phyloP scores from a whole-genome alignment of 2,113 vertebrate genomes.

The Turdus rufiventris region DNA sequence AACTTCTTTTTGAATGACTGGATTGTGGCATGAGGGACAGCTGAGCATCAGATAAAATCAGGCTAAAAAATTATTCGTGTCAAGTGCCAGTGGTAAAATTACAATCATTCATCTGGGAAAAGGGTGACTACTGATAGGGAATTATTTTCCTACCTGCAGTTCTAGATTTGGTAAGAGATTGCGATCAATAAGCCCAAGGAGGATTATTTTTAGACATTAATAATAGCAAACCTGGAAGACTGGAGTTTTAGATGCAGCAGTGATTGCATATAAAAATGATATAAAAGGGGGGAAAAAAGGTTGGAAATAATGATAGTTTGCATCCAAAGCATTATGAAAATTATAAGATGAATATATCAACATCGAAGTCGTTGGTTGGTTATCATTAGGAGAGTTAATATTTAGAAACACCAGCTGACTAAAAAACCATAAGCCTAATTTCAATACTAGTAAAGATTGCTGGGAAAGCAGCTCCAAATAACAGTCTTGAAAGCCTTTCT shows the following conservation, averaged over 20 bases:
- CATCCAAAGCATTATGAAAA: neutral
- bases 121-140: neutral
- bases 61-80: neutral
- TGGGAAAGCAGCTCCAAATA: neutral
- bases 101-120: neutral
- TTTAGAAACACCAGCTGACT: neutral
- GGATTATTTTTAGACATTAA: neutral
- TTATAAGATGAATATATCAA: neutral
- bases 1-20: neutral
- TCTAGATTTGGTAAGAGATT: neutral
- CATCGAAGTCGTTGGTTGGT: neutral
- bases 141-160: neutral
- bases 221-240: neutral
- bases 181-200: neutral
- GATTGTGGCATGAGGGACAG: neutral
- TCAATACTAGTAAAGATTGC: neutral
- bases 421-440: neutral
- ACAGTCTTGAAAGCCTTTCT: neutral
- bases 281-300: neutral
- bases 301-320: neutral
- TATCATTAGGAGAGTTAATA: neutral
- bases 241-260: neutral
- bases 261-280: neutral
- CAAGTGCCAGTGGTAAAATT: neutral
- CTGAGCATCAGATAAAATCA: neutral